These are phyloP conservation scores for Heteropelma amictum DNA, from an alignment of 2,888 invertebrate genomes.

Conservation along the genomic window DNA sequence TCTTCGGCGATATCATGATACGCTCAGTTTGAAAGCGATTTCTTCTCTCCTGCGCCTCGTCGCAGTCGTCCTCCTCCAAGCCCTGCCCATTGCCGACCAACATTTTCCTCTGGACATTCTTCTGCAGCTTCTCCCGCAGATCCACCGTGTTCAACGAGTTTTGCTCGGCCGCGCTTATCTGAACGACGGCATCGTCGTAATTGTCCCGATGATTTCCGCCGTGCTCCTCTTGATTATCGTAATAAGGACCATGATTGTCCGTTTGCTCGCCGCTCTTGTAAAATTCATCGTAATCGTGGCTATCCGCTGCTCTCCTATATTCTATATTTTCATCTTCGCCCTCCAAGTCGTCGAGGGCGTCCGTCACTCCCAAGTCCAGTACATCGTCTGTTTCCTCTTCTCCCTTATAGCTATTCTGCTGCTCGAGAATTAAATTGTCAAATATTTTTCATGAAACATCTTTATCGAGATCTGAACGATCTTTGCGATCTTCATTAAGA, in stretches of 20 bases:
- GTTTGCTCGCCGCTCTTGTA: slow-evolving; percentile 69
- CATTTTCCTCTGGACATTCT: slow-evolving; percentile 65
- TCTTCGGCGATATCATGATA: slow-evolving; percentile 69
- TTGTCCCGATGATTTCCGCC: slow-evolving; percentile 56
- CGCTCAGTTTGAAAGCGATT: slow-evolving; percentile 75
- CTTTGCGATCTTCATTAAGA: slow-evolving; percentile 35
- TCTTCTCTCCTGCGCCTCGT: slow-evolving; percentile 73
- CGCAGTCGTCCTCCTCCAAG: slow-evolving; percentile 73
- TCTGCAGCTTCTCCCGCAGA: slow-evolving; percentile 73
- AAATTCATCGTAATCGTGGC: slow-evolving; percentile 68
- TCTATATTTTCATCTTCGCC: slow-evolving; percentile 75
- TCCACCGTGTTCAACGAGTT: slow-evolving; percentile 65
- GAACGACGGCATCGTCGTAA: slow-evolving; percentile 61
- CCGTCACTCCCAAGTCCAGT: slow-evolving; percentile 77
- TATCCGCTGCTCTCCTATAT: slow-evolving; percentile 70
- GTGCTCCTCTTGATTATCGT: slow-evolving; percentile 63
- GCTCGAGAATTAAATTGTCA: slow-evolving; percentile 69
- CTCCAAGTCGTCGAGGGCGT: slow-evolving; percentile 76
- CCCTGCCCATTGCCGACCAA: slow-evolving; percentile 68
- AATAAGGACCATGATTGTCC: slow-evolving; percentile 66
- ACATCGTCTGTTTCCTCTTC: slow-evolving; percentile 78
- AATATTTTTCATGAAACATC: slow-evolving; percentile 69
- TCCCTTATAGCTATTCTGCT: slow-evolving; percentile 77
- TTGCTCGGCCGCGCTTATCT: slow-evolving; percentile 56
- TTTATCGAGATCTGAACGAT: slow-evolving; percentile 51